These are phyloP conservation scores for Vulpes ferrilata DNA, from an alignment of 2,113 vertebrate genomes.

Conservation along the genomic window DNA sequence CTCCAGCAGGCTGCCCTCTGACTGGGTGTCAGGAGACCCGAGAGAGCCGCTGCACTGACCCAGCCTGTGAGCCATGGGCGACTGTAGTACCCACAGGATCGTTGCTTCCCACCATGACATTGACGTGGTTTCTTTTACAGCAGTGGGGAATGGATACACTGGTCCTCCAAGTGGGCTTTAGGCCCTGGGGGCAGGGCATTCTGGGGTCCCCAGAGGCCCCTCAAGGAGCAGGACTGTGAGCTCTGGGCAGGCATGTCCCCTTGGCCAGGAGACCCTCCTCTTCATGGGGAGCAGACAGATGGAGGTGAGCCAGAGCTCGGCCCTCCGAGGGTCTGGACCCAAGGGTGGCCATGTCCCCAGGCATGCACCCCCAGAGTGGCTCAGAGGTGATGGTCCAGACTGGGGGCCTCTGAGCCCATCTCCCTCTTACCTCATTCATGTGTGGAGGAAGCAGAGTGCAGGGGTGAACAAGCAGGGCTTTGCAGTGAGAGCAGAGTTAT, in stretches of 20 bases:
- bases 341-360: no score
- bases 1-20: neutral
- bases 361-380: neutral
- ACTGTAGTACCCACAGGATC: rapidly evolving
- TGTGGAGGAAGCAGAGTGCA: rapidly evolving
- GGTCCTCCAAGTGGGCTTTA: neutral
- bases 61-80: rapidly evolving
- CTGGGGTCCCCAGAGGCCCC: neutral
- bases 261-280: neutral
- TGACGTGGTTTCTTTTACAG: neutral
- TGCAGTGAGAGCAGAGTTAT: neutral
- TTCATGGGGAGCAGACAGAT: neutral
- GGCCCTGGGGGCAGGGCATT: neutral
- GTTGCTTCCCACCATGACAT: no score
- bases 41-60: rapidly evolving
- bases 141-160: neutral
- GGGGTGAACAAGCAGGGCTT: neutral
- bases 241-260: neutral
- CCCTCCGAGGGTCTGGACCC: neutral
- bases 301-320: neutral
- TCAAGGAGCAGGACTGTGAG: neutral
- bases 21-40: neutral
- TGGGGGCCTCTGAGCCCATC: neutral
- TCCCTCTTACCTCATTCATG: neutral
- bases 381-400: neutral